These are phyloP conservation scores for Rhagium mordax DNA, from an alignment of 2,888 invertebrate genomes.

Conservation along the genomic window DNA sequence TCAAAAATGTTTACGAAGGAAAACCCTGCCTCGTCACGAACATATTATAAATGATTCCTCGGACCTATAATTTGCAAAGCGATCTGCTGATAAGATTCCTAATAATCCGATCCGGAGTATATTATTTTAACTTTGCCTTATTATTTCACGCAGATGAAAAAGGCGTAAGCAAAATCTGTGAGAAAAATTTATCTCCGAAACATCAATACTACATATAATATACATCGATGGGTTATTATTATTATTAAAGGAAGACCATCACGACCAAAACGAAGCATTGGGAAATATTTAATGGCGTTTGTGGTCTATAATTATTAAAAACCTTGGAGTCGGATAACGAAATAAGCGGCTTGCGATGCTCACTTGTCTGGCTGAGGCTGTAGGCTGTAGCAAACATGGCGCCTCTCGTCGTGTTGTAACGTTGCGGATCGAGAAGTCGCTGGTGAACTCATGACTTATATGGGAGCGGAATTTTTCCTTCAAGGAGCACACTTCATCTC, in stretches of 20 bases:
- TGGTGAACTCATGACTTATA: neutral
- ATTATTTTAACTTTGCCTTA: no score
- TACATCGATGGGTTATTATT: neutral
- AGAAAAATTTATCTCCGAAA: neutral
- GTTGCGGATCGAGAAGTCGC: neutral
- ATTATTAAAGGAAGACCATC: neutral
- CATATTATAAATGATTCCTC: no score
- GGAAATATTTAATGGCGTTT: constrained; percentile 41
- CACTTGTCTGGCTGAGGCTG: constrained; percentile 51
- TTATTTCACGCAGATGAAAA: neutral
- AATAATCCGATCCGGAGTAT: no score
- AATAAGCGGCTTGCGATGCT: constrained; percentile 39
- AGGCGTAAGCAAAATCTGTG: neutral
- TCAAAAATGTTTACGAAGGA: no score
- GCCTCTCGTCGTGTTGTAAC: constrained; percentile 47
- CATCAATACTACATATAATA: neutral
- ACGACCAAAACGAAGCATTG: constrained; percentile 24
- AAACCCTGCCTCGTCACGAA: no score
- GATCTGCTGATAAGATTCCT: no score
- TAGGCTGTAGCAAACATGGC: constrained; percentile 56
- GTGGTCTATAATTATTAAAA: constrained; percentile 35
- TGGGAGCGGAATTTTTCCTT: constrained; percentile 3
- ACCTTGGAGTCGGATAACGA: constrained; percentile 44
- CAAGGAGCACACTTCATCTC: neutral
- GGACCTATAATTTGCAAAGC: neutral